Conservation (phyloP, 2,888 invertebrate species). For the Fabriciana adippe region DNA sequence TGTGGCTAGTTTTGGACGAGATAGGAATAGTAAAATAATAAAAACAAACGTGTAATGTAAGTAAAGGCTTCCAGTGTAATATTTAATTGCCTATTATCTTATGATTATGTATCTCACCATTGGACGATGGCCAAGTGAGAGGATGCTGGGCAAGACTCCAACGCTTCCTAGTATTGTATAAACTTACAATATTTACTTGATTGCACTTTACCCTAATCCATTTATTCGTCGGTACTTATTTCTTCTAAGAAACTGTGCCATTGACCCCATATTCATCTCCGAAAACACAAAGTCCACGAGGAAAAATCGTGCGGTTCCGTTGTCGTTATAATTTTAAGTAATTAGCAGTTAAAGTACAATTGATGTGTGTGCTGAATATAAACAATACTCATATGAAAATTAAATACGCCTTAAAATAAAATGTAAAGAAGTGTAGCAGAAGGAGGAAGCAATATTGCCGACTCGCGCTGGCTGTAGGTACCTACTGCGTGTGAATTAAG, state of each 20-base stretch:
- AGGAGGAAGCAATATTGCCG: slow-evolving; percentile 49
- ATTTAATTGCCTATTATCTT: slow-evolving; percentile 26
- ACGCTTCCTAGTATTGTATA: slow-evolving; percentile 62
- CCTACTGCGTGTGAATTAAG: slow-evolving; percentile 20
- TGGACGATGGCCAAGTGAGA: slow-evolving; percentile 62
- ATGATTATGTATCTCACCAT: slow-evolving; percentile 44
- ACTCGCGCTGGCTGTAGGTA: slow-evolving; percentile 41
- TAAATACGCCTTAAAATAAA: slow-evolving; percentile 35
- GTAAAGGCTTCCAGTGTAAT: slow-evolving; percentile 38
- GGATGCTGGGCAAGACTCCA: slow-evolving; percentile 67
- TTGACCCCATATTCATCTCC: slow-evolving; percentile 31
- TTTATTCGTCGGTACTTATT: slow-evolving; percentile 3
- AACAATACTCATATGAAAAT: slow-evolving; percentile 40
- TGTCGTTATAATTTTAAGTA: slow-evolving; percentile 48
- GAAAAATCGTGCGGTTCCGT: slow-evolving; percentile 49
- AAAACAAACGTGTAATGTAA: slow-evolving; percentile 19
- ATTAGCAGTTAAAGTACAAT: slow-evolving; percentile 41
- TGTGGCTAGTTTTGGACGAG: background rate
- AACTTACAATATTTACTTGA: slow-evolving; percentile 12
- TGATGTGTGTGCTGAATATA: slow-evolving; percentile 45
- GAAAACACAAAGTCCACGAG: slow-evolving; percentile 53
- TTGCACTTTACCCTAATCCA: slow-evolving; percentile 12
- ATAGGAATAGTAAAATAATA: slow-evolving; percentile 12
- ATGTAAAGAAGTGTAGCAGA: slow-evolving; percentile 19
- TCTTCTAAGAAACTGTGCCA: slow-evolving; percentile 27